Conservation (phyloP, 2,797 vertebrate species). For the Tapera naevia region DNA sequence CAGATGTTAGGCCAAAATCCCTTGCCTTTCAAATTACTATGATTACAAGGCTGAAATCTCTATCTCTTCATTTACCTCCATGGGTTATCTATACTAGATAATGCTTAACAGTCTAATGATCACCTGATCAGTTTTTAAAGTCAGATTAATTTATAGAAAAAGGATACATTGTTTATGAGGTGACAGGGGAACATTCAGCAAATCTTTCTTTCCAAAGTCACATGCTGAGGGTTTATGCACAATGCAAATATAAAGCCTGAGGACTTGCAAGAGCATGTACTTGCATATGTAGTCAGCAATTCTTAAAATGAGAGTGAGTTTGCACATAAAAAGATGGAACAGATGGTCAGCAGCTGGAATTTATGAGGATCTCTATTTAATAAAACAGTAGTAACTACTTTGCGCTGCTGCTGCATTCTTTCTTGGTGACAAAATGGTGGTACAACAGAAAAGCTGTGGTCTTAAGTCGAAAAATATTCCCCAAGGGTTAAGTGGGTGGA, state of each 20-base stretch:
- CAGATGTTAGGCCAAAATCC: not conserved
- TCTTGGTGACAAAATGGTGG: slow-evolving; percentile 39
- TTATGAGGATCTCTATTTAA: slow-evolving; percentile 2
- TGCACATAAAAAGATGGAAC: slow-evolving; percentile 12
- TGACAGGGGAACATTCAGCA: not conserved
- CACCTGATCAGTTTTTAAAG: not conserved
- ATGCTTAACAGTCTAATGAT: not conserved
- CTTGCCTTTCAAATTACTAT: not conserved
- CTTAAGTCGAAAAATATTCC: slow-evolving; percentile 34
- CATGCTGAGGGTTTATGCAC: not conserved
- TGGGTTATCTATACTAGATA: not conserved
- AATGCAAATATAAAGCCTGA: not conserved
- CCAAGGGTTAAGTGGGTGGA: not conserved
- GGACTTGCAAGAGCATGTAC: not conserved
- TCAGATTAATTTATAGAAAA: not conserved
- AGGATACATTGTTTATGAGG: not conserved
- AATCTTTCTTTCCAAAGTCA: not conserved
- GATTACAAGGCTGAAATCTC: slow-evolving; percentile 2
- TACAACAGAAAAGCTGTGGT: not conserved
- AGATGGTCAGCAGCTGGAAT: slow-evolving; percentile 12
- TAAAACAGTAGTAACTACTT: slow-evolving; percentile 46
- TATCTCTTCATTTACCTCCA: not conserved
- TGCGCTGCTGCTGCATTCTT: not conserved
- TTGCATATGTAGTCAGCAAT: not conserved
- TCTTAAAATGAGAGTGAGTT: not conserved